phyloP scores from a whole-genome alignment of 2,797 vertebrate species.

The Simalia tracyae region DNA sequence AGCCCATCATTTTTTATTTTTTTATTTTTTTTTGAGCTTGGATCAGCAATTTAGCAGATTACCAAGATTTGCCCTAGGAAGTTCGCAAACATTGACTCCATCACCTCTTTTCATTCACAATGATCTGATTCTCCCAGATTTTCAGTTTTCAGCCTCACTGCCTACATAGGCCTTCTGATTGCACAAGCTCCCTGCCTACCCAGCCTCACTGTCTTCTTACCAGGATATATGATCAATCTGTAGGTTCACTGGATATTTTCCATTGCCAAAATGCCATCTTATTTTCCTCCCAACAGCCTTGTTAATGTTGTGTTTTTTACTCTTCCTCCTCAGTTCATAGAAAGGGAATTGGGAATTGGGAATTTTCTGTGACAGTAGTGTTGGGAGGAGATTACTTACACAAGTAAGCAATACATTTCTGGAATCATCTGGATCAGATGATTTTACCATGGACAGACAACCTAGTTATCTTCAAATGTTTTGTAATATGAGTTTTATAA shows the following conservation, averaged over 20 bases:
- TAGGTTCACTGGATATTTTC: not conserved
- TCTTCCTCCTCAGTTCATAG: not conserved
- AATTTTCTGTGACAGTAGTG: not conserved
- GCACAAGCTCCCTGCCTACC: not conserved
- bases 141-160: not conserved
- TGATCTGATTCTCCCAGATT: not conserved
- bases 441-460: not conserved
- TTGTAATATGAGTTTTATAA: not conserved
- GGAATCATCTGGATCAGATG: not conserved
- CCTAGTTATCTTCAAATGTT: not conserved
- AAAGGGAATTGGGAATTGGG: not conserved
- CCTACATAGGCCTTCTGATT: not conserved
- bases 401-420: not conserved
- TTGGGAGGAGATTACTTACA: not conserved
- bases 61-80: constrained; percentile 37
- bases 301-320: not conserved
- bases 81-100: not conserved
- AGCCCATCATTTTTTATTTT: not conserved
- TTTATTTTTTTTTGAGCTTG: not conserved
- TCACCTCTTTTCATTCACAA: not conserved
- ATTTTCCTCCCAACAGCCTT: not conserved
- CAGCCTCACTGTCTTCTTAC: not conserved
- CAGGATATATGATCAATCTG: not conserved
- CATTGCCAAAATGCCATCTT: not conserved
- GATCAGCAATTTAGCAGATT: not conserved